phyloP scores from a whole-genome alignment of 2,113 vertebrate genomes.

The Accipiter cooperii region DNA sequence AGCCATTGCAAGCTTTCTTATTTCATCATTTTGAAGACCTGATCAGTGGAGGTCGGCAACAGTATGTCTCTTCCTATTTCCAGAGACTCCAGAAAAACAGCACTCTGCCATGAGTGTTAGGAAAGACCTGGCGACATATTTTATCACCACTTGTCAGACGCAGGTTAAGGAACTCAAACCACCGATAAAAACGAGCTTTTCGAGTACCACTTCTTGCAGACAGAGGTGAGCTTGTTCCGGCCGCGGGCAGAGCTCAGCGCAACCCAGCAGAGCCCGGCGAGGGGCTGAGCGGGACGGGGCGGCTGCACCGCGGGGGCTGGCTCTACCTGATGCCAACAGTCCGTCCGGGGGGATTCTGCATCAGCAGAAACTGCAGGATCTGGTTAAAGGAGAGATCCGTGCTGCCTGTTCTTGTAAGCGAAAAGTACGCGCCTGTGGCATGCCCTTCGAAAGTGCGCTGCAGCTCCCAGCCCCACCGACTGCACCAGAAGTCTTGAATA shows the following conservation, averaged over 20 bases:
- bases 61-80: not conserved
- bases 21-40: not conserved
- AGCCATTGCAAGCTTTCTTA: not conserved
- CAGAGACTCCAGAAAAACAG: not conserved
- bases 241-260: fast-evolving
- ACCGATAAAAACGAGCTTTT: not conserved
- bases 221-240: not conserved
- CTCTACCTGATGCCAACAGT: not conserved
- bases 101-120: not conserved
- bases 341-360: not conserved
- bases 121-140: not conserved
- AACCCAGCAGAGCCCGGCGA: fast-evolving
- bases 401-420: not conserved
- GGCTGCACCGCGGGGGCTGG: not conserved
- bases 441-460: not conserved
- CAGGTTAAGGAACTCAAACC: not conserved
- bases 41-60: not conserved
- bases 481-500: not conserved
- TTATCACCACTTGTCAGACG: not conserved
- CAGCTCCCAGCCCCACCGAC: not conserved
- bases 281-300: fast-evolving
- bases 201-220: not conserved
- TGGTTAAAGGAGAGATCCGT: not conserved
- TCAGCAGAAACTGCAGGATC: not conserved
- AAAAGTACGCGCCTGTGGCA: not conserved